Evolutionary conservation across 2,888 invertebrate genomes (phyloP), one percentile per base, ranked within the genome.

Genomic region (Drosophila stalkeri): DNA sequence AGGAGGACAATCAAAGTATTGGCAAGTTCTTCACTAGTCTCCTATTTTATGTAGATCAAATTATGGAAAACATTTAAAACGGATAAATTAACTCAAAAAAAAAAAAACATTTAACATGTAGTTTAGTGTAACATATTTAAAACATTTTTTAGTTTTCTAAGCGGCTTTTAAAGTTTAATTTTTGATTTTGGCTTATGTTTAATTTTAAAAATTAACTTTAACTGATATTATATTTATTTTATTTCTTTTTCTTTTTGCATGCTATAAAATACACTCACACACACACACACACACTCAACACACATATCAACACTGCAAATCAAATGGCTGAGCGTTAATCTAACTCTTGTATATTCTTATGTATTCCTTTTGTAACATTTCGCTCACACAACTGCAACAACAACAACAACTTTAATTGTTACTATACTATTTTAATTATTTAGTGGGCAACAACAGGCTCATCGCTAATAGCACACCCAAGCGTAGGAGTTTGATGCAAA

Each of bases 401-500:
- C 52, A 64, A 67, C 69, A 72, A 75, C 74, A 72, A 75, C 72
- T 70, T 56, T 43, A 75, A 74, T 80, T 80, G 72, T 80, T 64
- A 49, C 77, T 61, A 70, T 74, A 80, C 61, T 66, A 68, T 72
- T 76, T 76, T 71, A 76, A 80, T 64, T 70, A 75, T 84, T 75
- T 83, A 86, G 86, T 83, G 83, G 81, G 70, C 80, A 82, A 88
- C 82, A 85, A 79, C 91, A 91, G 91, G 91, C 89, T 92, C 89
- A 86, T 86, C 82, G 91, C 92, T 91, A 91, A 88, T 89, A 92
- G 87, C 83, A 90, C 91, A 85, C 81, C 89, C 83, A 92, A 91
- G 84, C 91, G 84, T 92, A 92, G 92, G 91, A 91, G 77, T 89
- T 91, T 89, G 82, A 90, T 87, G 84, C 89, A 89, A 90, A 78